Evolutionary conservation across 2,113 vertebrate species (phyloP).

Genomic region (Hyla sarda): DNA sequence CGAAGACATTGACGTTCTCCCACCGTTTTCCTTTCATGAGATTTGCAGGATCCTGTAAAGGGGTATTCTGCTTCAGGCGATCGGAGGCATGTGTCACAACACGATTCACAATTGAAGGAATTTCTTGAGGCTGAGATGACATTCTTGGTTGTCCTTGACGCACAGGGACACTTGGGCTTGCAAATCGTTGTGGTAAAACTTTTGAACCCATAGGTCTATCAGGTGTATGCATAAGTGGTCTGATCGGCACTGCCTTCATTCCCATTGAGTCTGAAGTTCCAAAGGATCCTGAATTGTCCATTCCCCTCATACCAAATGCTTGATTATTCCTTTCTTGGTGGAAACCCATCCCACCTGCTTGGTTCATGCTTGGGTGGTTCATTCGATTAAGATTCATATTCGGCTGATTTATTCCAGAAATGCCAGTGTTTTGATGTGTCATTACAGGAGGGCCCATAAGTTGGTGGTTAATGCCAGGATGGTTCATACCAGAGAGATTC

Average conservation of each 20-base stretch:
- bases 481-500: conserved; percentile 6
- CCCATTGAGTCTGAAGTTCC: conserved; percentile 64
- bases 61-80: conserved; percentile 69
- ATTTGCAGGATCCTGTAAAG: conserved; percentile 69
- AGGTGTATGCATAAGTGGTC: conserved; percentile 54
- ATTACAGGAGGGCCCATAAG: conserved; percentile 49
- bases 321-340: conserved; percentile 20
- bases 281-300: conserved; percentile 73
- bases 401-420: conserved; percentile 32
- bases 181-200: conserved; percentile 68
- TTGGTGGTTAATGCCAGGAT: not conserved
- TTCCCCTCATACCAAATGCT: conserved; percentile 27
- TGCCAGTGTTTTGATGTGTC: not conserved
- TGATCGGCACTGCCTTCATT: conserved; percentile 68
- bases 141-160: conserved; percentile 62
- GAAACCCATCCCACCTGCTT: conserved; percentile 55
- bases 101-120: conserved; percentile 73
- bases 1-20: conserved; percentile 64
- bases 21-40: conserved; percentile 72
- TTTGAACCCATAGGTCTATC: conserved; percentile 68
- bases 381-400: conserved; percentile 33
- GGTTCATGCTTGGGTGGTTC: conserved; percentile 31
- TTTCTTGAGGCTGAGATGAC: conserved; percentile 68
- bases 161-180: conserved; percentile 66
- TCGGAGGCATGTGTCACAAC: conserved; percentile 73